These are phyloP conservation scores for Clusia tigrina DNA, from an alignment of 2,888 invertebrate species.

Conservation along the genomic window DNA sequence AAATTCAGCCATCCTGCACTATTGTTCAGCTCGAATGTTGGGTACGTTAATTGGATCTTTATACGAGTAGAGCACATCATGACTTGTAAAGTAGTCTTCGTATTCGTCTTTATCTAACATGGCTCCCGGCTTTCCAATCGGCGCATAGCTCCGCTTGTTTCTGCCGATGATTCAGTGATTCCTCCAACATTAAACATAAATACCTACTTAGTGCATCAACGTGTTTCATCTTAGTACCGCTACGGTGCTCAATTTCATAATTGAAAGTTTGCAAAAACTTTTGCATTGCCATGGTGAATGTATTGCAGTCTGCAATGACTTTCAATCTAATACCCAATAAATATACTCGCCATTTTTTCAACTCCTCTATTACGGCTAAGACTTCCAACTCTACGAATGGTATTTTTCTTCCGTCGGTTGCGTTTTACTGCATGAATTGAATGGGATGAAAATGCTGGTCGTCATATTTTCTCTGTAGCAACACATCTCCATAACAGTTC, in stretches of 20 bases:
- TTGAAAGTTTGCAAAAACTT: neutral
- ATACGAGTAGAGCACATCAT: too few species aligned
- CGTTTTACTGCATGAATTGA: slow-evolving; percentile 17
- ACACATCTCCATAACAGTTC: slow-evolving; percentile 34
- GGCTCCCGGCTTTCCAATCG: neutral
- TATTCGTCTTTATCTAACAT: neutral
- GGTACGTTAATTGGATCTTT: too few species aligned
- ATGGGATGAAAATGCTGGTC: slow-evolving; percentile 23
- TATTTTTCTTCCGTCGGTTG: neutral
- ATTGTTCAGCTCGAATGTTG: too few species aligned
- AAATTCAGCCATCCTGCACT: too few species aligned
- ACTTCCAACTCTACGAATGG: neutral
- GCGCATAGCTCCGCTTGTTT: neutral
- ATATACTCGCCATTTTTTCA: neutral
- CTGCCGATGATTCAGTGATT: neutral
- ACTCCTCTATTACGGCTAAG: neutral
- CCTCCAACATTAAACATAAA: neutral
- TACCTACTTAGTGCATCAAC: slow-evolving; percentile 26
- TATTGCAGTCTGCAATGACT: neutral
- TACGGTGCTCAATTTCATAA: slow-evolving; percentile 17
- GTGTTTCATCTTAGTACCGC: slow-evolving; percentile 19
- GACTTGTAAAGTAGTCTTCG: too few species aligned
- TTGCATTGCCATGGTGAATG: neutral
- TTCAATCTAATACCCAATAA: neutral
- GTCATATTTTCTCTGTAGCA: slow-evolving; percentile 35